These are phyloP conservation scores for Helicorthomorpha holstii DNA, from an alignment of 1,140 invertebrate genomes.

Conservation along the genomic window DNA sequence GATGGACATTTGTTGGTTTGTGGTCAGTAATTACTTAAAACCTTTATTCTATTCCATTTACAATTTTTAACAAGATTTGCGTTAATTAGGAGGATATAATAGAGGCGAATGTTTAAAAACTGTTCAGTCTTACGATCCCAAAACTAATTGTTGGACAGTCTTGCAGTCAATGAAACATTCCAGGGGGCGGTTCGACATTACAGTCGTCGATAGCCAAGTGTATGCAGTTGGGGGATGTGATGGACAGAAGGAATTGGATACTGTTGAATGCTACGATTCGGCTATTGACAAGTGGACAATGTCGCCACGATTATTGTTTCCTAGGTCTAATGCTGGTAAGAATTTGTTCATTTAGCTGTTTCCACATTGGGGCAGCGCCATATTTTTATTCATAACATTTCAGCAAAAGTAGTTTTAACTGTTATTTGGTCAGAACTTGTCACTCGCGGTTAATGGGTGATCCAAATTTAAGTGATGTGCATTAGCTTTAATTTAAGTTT, in stretches of 20 bases:
- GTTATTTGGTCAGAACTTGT: too few relatives aligned
- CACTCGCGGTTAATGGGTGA: too few relatives aligned
- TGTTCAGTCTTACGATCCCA: constrained; percentile 53
- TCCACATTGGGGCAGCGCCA: too few relatives aligned
- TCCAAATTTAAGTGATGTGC: too few relatives aligned
- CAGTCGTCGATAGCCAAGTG: constrained; percentile 42
- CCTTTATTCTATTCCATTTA: constrained; percentile 4
- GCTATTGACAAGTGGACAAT: constrained; percentile 41
- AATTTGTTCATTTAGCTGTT: too few relatives aligned
- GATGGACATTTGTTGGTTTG: constrained; percentile 51
- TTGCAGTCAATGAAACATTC: constrained; percentile 48
- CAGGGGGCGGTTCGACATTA: constrained; percentile 54
- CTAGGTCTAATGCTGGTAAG: constrained; percentile 45
- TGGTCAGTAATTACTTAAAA: constrained; percentile 30
- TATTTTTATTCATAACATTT: too few relatives aligned
- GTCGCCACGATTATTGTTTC: constrained; percentile 40
- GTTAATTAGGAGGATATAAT: constrained; percentile 55
- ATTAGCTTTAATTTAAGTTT: too few relatives aligned
- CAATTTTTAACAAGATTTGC: constrained; percentile 4
- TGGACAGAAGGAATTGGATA: constrained; percentile 50
- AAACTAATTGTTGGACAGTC: constrained; percentile 45
- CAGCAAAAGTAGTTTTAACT: too few relatives aligned
- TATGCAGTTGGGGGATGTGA: constrained; percentile 65
- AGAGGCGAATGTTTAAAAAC: constrained; percentile 58
- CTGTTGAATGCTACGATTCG: constrained; percentile 45